A percentile compares a stretch with the other conserved stretches of the same genome.
Conservation (phyloP, 2,797 vertebrate species). For the Valencia hispanica region DNA sequence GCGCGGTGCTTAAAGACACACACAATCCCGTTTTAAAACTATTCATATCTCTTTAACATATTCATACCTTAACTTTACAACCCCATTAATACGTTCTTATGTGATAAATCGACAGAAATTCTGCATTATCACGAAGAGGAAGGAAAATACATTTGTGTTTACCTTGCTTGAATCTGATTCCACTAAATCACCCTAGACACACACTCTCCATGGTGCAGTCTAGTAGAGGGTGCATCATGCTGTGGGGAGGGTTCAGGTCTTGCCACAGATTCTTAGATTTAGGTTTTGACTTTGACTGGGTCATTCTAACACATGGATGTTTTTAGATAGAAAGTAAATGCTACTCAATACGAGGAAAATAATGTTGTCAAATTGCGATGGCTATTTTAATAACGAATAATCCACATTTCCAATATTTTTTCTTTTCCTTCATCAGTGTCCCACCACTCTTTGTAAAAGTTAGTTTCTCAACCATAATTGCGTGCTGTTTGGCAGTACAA, state of each 20-base stretch:
- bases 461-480: neutral
- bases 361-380: no score
- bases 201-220: neutral
- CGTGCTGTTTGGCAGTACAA: neutral
- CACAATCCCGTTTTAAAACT: neutral
- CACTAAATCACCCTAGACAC: neutral
- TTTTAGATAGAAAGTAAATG: neutral
- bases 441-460: neutral
- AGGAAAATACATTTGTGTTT: no score
- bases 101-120: neutral
- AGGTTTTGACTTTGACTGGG: neutral
- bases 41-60: neutral
- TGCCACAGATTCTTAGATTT: neutral
- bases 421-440: neutral
- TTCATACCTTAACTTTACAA: neutral
- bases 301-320: neutral
- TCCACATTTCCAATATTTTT: neutral
- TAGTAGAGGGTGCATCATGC: neutral
- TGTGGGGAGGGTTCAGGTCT: neutral
- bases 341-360: neutral
- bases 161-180: no score
- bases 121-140: neutral
- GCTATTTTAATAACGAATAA: neutral
- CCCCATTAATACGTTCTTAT: neutral
- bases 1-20: conserved; percentile 47